phyloP scores from a whole-genome alignment of 2,888 invertebrate genomes.

The Nesidiocoris tenuis region DNA sequence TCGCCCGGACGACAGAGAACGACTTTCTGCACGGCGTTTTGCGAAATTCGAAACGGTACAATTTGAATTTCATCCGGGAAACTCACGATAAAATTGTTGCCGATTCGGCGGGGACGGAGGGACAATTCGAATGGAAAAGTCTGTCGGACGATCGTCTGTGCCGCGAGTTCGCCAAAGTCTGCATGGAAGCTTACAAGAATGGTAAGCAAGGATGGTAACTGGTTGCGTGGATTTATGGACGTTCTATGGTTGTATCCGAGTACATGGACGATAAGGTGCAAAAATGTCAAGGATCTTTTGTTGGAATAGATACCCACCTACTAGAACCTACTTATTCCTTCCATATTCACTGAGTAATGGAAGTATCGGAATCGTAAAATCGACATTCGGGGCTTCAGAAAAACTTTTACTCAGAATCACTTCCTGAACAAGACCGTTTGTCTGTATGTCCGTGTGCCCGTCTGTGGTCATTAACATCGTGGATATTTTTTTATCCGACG shows the following conservation, averaged over 20 bases:
- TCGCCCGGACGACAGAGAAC: constrained; percentile 11
- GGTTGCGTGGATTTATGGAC: too few species aligned
- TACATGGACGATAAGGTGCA: not conserved
- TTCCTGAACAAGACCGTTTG: too few species aligned
- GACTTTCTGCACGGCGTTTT: constrained; percentile 3
- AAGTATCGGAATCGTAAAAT: too few species aligned
- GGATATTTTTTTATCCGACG: too few species aligned
- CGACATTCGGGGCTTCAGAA: too few species aligned
- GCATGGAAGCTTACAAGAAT: not conserved
- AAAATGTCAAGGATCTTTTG: not conserved
- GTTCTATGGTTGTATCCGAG: constrained; percentile 3
- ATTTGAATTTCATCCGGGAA: not conserved
- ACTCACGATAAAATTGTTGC: not conserved
- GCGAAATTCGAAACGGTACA: constrained; percentile 4
- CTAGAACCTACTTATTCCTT: too few species aligned
- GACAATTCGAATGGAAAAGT: constrained; percentile 3
- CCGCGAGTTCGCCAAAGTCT: constrained; percentile 1
- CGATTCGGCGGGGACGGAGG: not conserved
- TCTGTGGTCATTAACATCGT: too few species aligned
- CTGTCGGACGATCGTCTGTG: constrained; percentile 3
- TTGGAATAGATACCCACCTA: not conserved
- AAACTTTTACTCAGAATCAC: too few species aligned
- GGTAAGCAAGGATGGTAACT: not conserved
- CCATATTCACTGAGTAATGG: too few species aligned
- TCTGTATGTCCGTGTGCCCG: too few species aligned